Conservation (phyloP, 2,888 invertebrate species). For the Luperina testacea region DNA sequence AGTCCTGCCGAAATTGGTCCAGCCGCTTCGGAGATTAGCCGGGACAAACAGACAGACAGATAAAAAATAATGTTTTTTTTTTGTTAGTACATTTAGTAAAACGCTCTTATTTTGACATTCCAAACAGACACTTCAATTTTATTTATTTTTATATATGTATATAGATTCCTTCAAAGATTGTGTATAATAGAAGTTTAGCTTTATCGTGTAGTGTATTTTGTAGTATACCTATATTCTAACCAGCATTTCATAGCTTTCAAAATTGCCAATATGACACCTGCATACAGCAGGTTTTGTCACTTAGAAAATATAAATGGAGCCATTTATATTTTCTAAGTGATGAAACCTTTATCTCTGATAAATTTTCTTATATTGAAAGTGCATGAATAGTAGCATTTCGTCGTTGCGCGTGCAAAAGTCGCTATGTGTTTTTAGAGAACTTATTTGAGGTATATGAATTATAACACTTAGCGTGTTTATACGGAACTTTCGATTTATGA, state of each 20-base stretch:
- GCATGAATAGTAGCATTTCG: background rate
- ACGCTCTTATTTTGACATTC: background rate
- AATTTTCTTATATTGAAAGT: background rate
- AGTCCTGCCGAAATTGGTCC: background rate
- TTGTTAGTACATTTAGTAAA: background rate
- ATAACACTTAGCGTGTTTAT: no score
- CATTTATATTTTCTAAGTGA: no score
- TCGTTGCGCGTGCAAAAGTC: no score
- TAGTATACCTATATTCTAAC: background rate
- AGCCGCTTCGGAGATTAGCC: no score
- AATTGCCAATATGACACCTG: background rate
- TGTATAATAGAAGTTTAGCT: background rate
- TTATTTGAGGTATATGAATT: no score
- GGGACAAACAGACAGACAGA: no score
- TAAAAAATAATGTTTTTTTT: no score
- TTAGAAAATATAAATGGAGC: slow-evolving; percentile 2
- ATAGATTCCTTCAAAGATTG: background rate
- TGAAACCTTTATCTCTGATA: background rate
- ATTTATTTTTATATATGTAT: no score
- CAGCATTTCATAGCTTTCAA: background rate
- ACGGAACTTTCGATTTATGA: no score
- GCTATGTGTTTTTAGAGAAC: no score
- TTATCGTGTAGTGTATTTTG: background rate
- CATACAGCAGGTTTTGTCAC: background rate
- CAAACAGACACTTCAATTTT: no score